phyloP scores from a whole-genome alignment of 2,797 vertebrate species.

The Peromyscus attwateri region DNA sequence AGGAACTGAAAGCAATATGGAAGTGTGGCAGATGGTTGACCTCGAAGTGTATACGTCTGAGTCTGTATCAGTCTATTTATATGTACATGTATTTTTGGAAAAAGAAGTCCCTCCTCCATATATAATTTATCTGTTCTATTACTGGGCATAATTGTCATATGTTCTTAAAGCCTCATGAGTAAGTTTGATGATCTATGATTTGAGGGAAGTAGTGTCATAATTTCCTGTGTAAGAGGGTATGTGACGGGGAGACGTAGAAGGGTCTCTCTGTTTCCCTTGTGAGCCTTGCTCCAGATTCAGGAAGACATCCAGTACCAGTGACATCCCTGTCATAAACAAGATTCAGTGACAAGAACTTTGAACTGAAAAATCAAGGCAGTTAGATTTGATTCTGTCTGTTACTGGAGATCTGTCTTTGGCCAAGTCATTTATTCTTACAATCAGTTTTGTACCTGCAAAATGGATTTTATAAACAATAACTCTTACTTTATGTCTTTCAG shows the following conservation, averaged over 20 bases:
- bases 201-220: slow-evolving; percentile 22
- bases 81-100: not conserved
- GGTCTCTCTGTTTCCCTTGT: not conserved
- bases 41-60: not conserved
- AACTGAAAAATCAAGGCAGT: slow-evolving; percentile 56
- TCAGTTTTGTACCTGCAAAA: slow-evolving; percentile 74
- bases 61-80: not conserved
- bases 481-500: slow-evolving; percentile 60
- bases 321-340: slow-evolving; percentile 50
- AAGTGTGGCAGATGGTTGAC: not conserved
- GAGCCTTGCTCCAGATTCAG: not conserved
- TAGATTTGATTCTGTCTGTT: slow-evolving; percentile 60
- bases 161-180: not conserved
- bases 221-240: not conserved
- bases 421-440: slow-evolving; percentile 56
- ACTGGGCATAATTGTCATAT: not conserved
- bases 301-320: not conserved
- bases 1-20: not conserved
- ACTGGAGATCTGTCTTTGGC: slow-evolving; percentile 63
- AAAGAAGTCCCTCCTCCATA: not conserved
- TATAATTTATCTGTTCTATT: not conserved
- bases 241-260: not conserved
- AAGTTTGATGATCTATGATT: slow-evolving; percentile 8
- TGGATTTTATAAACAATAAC: slow-evolving; percentile 70
- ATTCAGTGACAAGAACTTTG: slow-evolving; percentile 59